Evolutionary conservation across 1,140 invertebrate genomes (phyloP).

Genomic region (Hypothenemus hampei): DNA sequence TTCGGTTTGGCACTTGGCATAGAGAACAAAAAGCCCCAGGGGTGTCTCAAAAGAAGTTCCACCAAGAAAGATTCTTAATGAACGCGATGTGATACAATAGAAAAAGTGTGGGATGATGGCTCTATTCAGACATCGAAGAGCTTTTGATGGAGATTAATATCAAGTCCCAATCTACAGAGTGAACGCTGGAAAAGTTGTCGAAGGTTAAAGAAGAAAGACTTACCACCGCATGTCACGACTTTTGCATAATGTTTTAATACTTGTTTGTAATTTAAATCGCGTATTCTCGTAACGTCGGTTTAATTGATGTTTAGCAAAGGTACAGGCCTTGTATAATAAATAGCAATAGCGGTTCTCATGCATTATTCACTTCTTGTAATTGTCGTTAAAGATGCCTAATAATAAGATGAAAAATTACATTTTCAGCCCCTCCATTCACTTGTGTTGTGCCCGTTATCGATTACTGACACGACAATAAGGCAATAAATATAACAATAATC

Average conservation of each 20-base stretch:
- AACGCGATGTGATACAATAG: background rate
- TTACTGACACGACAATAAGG: background rate
- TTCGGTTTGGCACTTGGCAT: too few species aligned
- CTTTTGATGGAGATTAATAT: background rate
- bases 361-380: background rate
- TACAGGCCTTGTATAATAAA: constrained; percentile 11
- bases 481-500: background rate
- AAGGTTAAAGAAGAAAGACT: background rate
- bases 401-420: background rate
- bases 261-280: constrained; percentile 15
- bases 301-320: constrained; percentile 12
- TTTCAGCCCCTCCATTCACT: background rate
- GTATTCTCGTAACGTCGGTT: constrained; percentile 7
- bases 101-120: background rate
- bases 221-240: constrained; percentile 2
- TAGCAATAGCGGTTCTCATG: constrained; percentile 5
- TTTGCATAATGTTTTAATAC: constrained; percentile 12
- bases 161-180: background rate
- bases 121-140: background rate
- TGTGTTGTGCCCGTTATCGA: background rate
- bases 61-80: background rate
- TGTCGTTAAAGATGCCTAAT: background rate
- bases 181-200: background rate
- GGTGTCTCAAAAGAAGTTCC: background rate
- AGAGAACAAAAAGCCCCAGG: too few species aligned